Conservation (phyloP, 2,888 invertebrate genomes). For the Sphaerophoria taeniata region DNA sequence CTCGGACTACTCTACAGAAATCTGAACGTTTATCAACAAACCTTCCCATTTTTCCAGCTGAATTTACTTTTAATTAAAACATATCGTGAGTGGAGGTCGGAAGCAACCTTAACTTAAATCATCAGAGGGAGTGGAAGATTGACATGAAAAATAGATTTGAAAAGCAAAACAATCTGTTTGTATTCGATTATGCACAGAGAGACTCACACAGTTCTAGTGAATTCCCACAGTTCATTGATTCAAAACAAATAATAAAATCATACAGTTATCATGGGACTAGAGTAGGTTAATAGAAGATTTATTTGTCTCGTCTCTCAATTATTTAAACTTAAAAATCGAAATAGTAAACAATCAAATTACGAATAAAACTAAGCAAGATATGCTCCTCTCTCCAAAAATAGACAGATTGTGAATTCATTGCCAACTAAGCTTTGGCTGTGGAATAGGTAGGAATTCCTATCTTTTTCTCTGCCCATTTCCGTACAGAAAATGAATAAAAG, state of each 20-base stretch:
- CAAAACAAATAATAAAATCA: conserved; percentile 45
- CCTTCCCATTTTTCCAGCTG: background rate
- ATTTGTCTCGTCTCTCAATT: conserved; percentile 22
- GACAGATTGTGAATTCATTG: no score
- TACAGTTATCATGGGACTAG: background rate
- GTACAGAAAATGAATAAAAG: conserved; percentile 50
- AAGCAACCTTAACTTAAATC: background rate
- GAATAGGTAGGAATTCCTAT: background rate
- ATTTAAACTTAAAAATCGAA: conserved; percentile 10
- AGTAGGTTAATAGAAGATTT: conserved; percentile 6
- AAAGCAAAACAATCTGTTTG: background rate
- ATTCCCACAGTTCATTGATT: conserved; percentile 49
- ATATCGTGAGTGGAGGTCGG: background rate
- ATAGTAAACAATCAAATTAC: conserved; percentile 29
- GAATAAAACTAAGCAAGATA: conserved; percentile 29
- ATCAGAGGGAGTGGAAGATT: background rate
- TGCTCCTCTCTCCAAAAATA: no score
- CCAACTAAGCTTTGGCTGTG: conserved; percentile 10
- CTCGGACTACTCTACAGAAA: background rate
- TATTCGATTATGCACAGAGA: background rate
- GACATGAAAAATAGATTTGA: background rate
- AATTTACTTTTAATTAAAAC: background rate
- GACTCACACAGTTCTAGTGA: background rate
- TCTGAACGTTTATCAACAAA: background rate
- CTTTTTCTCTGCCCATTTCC: background rate